These are phyloP conservation scores for Hermodice carunculata DNA, from an alignment of 2,888 invertebrate species.

Conservation along the genomic window DNA sequence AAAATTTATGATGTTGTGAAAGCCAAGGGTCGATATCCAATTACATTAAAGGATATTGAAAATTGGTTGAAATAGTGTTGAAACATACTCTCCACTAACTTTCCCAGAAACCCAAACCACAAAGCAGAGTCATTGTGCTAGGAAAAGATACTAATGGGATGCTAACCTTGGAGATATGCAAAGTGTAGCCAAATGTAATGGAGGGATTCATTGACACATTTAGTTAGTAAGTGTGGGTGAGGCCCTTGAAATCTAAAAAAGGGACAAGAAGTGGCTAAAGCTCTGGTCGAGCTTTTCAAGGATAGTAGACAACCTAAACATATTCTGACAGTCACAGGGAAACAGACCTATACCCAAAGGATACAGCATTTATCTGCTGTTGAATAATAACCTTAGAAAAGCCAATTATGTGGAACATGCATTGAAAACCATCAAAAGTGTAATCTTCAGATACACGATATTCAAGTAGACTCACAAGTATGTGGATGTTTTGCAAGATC, in stretches of 20 bases:
- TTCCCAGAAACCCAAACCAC: too few species aligned
- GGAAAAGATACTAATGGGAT: constrained; percentile 5
- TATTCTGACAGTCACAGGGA: not conserved
- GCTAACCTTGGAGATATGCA: not conserved
- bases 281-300: not conserved
- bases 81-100: too few species aligned
- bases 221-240: not conserved
- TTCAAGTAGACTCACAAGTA: too few species aligned
- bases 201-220: constrained; percentile 6
- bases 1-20: too few species aligned
- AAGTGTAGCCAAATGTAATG: not conserved
- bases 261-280: not conserved
- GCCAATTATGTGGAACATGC: too few species aligned
- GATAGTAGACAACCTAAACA: constrained; percentile 6
- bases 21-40: too few species aligned
- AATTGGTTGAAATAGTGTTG: too few species aligned
- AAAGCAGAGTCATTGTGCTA: not conserved
- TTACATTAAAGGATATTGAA: too few species aligned
- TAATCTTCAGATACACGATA: too few species aligned
- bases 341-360: not conserved
- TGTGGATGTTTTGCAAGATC: too few species aligned
- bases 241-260: constrained; percentile 3
- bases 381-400: not conserved
- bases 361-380: not conserved
- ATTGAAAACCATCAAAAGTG: too few species aligned